phyloP scores from a whole-genome alignment of 1,140 invertebrate genomes.

The Drosophila punjabiensis region DNA sequence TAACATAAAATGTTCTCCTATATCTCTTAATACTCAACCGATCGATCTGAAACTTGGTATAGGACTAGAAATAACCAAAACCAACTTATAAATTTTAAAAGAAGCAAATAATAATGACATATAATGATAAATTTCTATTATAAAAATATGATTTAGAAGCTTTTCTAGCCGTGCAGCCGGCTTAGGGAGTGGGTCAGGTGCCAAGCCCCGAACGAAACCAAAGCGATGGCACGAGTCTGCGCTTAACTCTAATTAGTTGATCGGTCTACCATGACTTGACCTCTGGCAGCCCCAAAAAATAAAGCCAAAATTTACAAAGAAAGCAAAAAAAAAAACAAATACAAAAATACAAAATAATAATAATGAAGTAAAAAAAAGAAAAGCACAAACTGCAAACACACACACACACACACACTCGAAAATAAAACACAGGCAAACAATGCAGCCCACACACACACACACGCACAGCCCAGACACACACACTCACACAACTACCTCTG shows the following conservation, averaged over 20 bases:
- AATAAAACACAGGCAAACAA: slow-evolving; percentile 37
- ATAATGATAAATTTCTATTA: not conserved
- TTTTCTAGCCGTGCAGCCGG: slow-evolving; percentile 2
- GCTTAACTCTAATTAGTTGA: slow-evolving; percentile 72
- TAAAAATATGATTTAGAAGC: not conserved
- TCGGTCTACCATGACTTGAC: slow-evolving; percentile 79
- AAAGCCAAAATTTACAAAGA: slow-evolving; percentile 16
- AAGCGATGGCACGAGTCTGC: slow-evolving; percentile 60
- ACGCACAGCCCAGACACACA: slow-evolving; percentile 30
- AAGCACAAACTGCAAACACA: slow-evolving; percentile 9
- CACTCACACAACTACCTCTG: slow-evolving; percentile 30
- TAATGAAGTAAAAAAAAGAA: slow-evolving; percentile 10
- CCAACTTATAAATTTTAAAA: accelerated
- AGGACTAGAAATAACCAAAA: not conserved
- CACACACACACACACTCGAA: slow-evolving; percentile 5
- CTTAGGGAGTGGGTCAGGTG: slow-evolving; percentile 13
- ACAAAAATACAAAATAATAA: slow-evolving; percentile 18
- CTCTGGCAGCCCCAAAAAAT: slow-evolving; percentile 50
- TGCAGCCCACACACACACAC: slow-evolving; percentile 31
- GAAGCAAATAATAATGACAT: not conserved
- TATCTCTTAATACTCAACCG: not conserved
- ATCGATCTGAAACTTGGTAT: not conserved
- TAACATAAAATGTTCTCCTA: not conserved
- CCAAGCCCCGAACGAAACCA: slow-evolving; percentile 26
- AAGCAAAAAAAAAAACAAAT: slow-evolving; percentile 1